Conservation (phyloP, 2,888 invertebrate genomes). For the Smittia sp. region DNA sequence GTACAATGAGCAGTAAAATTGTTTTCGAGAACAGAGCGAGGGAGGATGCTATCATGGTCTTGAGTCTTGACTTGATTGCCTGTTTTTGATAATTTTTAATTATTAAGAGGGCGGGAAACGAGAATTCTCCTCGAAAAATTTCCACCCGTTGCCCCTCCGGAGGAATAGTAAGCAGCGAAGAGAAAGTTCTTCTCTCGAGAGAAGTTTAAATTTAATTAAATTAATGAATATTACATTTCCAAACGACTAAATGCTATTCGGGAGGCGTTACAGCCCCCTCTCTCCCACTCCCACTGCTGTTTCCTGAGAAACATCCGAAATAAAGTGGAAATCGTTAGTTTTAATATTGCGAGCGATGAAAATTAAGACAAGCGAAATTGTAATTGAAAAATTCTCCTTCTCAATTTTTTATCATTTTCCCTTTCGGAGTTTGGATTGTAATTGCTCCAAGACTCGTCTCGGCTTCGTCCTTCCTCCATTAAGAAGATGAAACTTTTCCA, state of each 20-base stretch:
- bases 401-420: conserved; percentile 15
- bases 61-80: conserved; percentile 37
- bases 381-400: conserved; percentile 19
- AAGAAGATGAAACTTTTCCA: conserved; percentile 1
- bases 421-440: not conserved
- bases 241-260: conserved; percentile 33
- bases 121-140: conserved; percentile 19
- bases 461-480: not conserved
- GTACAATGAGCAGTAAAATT: too few species aligned
- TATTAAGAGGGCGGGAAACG: conserved; percentile 9
- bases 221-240: conserved; percentile 41
- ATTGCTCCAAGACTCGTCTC: not conserved
- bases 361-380: conserved; percentile 32
- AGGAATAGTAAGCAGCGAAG: conserved; percentile 2
- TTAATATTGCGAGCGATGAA: conserved; percentile 28
- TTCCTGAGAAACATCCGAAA: conserved; percentile 11
- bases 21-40: not conserved
- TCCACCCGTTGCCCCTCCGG: not conserved
- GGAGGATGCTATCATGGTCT: not conserved
- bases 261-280: not conserved
- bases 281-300: not conserved
- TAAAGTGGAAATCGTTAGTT: conserved; percentile 40
- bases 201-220: conserved; percentile 41
- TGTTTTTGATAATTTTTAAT: conserved; percentile 40
- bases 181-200: conserved; percentile 1